phyloP scores from a whole-genome alignment of 2,797 vertebrate species.

The Fistularia commersonii region DNA sequence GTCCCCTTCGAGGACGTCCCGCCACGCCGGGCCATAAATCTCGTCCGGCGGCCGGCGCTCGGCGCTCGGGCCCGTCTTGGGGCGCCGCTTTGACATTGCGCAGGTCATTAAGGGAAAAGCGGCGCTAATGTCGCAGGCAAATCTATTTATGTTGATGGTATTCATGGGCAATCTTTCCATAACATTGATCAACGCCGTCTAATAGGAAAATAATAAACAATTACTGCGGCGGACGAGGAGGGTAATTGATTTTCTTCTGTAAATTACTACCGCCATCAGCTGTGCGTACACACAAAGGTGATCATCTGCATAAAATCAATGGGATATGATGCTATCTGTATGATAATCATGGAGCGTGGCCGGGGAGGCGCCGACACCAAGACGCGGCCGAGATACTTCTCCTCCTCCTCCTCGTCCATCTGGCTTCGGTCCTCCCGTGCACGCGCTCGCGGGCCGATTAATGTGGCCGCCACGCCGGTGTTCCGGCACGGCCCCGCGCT shows the following conservation, averaged over 20 bases:
- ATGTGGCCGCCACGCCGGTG: too few relatives aligned
- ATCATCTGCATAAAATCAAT: slow-evolving; percentile 99
- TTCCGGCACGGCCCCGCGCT: slow-evolving; percentile 42
- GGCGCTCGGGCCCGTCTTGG: too few relatives aligned
- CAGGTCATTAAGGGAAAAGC: slow-evolving; percentile 91
- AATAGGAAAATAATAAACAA: slow-evolving; percentile 99
- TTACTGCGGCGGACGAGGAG: slow-evolving; percentile 88
- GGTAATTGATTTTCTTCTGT: slow-evolving; percentile 97
- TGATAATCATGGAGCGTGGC: slow-evolving; percentile 81
- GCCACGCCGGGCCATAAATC: too few relatives aligned
- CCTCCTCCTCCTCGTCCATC: slow-evolving; percentile 28
- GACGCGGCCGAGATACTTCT: slow-evolving; percentile 30
- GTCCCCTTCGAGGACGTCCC: too few relatives aligned
- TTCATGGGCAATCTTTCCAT: slow-evolving; percentile 90
- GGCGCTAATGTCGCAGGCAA: slow-evolving; percentile 85
- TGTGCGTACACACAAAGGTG: slow-evolving; percentile 92
- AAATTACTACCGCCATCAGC: slow-evolving; percentile 84
- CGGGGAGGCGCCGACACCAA: slow-evolving; percentile 52
- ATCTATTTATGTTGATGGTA: slow-evolving; percentile 96
- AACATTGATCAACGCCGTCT: slow-evolving; percentile 96
- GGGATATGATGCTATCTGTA: slow-evolving; percentile 86
- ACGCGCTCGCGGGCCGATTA: too few relatives aligned
- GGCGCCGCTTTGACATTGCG: slow-evolving; percentile 94
- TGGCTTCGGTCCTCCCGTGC: too few relatives aligned
- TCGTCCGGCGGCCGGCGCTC: slow-evolving; percentile 30